These are phyloP conservation scores for Calameuta pallipes DNA, from an alignment of 2,888 invertebrate species.

Conservation along the genomic window DNA sequence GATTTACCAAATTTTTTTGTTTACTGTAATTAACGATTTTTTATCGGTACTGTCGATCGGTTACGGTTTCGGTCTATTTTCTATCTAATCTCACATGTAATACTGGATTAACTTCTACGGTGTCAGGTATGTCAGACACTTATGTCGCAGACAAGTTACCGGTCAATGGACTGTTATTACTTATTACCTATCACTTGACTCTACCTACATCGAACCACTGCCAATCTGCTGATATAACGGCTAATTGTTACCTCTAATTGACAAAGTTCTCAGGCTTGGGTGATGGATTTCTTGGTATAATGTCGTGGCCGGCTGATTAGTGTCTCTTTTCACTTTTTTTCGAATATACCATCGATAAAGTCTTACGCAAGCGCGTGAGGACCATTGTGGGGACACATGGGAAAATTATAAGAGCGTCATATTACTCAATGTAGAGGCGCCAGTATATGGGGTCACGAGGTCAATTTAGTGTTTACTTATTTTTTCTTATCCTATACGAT, in stretches of 20 bases:
- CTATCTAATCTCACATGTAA: constrained; percentile 28
- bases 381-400: constrained; percentile 13
- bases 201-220: constrained; percentile 10
- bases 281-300: constrained; percentile 28
- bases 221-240: constrained; percentile 33
- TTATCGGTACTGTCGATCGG: no score
- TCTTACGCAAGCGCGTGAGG: no score
- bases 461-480: no score
- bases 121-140: constrained; percentile 15
- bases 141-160: constrained; percentile 29
- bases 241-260: constrained; percentile 63
- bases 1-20: no score
- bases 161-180: constrained; percentile 45
- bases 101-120: constrained; percentile 32
- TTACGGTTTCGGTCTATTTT: no score
- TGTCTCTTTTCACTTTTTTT: constrained; percentile 31
- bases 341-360: no score
- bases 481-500: no score
- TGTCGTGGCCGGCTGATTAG: constrained; percentile 24
- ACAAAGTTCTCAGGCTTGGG: constrained; percentile 61
- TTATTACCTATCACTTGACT: constrained; percentile 47
- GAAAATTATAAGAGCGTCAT: constrained; percentile 21
- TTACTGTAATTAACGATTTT: no score
- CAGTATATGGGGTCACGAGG: no score
- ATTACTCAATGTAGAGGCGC: no score